phyloP scores from a whole-genome alignment of 2,888 invertebrate genomes.

The Adineta ricciae region DNA sequence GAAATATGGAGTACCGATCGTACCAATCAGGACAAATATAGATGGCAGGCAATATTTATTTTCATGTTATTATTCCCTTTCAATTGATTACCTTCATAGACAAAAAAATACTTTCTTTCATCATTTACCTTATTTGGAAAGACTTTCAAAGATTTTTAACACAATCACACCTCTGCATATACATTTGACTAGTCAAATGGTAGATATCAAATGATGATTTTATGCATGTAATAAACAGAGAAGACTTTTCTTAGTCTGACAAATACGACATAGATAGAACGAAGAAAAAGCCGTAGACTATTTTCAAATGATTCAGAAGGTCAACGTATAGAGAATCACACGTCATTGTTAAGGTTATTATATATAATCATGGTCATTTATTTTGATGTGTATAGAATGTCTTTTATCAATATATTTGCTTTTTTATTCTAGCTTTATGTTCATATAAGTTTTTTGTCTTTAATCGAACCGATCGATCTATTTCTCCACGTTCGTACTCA shows the following conservation, averaged over 20 bases:
- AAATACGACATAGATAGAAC: not conserved
- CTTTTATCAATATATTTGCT: not conserved
- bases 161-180: not conserved
- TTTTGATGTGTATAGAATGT: not conserved
- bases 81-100: not conserved
- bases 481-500: not conserved
- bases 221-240: not conserved
- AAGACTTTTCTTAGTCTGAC: not conserved
- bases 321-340: not conserved
- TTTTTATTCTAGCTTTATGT: not conserved
- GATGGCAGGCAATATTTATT: not conserved
- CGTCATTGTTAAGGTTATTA: not conserved
- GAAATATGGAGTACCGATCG: not conserved
- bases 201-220: not conserved
- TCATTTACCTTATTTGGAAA: too few species aligned
- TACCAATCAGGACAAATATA: not conserved
- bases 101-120: not conserved
- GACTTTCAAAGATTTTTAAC: too few species aligned
- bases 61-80: not conserved
- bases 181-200: not conserved
- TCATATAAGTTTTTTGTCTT: not conserved
- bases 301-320: not conserved
- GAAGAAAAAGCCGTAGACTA: not conserved
- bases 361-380: not conserved
- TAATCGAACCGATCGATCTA: not conserved